These are phyloP conservation scores for Boloria euphrosyne DNA, from an alignment of 2,888 invertebrate species.

Conservation along the genomic window DNA sequence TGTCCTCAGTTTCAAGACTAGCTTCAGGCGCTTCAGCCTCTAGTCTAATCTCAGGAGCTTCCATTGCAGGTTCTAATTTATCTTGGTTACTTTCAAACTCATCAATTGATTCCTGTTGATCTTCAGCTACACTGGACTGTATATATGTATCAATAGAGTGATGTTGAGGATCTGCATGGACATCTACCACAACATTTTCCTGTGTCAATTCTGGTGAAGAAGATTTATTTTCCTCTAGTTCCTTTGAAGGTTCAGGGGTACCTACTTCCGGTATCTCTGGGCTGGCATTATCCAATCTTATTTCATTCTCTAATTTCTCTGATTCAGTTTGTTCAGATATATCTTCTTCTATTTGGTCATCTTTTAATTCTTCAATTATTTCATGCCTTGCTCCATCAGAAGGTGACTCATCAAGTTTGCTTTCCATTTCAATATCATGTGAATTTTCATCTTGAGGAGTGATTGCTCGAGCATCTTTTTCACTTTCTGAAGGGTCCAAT, in stretches of 20 bases:
- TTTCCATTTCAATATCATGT: constrained; percentile 67
- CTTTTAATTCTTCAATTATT: constrained; percentile 29
- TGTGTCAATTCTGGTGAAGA: constrained; percentile 34
- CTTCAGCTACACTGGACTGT: constrained; percentile 4
- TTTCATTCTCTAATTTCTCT: constrained; percentile 30
- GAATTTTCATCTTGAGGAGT: constrained; percentile 67
- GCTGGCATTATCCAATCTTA: constrained; percentile 25
- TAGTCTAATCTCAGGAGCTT: constrained; percentile 26
- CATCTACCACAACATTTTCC: constrained; percentile 49
- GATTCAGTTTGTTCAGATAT: constrained; percentile 26
- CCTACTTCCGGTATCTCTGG: constrained; percentile 26
- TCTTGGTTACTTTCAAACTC: constrained; percentile 5
- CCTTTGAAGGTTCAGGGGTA: constrained; percentile 29
- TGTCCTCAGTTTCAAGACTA: constrained; percentile 29
- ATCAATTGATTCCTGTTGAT: constrained; percentile 27
- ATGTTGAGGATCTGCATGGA: constrained; percentile 47
- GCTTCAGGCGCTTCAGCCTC: constrained; percentile 27
- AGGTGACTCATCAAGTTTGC: constrained; percentile 60
- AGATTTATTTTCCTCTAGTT: constrained; percentile 23
- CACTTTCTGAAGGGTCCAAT: constrained; percentile 66
- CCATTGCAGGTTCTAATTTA: constrained; percentile 4
- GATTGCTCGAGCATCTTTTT: constrained; percentile 56
- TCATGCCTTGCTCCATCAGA: constrained; percentile 46
- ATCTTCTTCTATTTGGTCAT: constrained; percentile 29
- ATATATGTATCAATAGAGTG: constrained; percentile 26